Evolutionary conservation across 2,888 invertebrate species (phyloP).

Genomic region (Cosmia trapezina): DNA sequence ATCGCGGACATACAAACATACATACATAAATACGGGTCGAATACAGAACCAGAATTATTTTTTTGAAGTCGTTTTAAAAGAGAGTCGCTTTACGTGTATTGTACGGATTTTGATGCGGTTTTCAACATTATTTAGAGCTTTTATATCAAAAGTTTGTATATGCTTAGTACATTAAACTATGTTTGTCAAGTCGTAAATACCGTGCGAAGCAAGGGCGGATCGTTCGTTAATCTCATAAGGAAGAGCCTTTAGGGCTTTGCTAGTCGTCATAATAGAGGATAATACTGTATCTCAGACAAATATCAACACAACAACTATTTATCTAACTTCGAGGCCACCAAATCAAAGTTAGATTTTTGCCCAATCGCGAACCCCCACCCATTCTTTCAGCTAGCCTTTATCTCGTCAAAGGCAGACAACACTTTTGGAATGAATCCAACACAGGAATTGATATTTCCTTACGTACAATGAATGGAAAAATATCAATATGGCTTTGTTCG

Average conservation of each 20-base stretch:
- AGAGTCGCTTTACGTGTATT: too few relatives aligned
- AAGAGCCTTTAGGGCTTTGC: too few relatives aligned
- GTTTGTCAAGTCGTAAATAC: too few relatives aligned
- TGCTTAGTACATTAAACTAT: too few relatives aligned
- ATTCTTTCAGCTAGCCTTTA: constrained; percentile 55
- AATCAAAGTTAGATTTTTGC: constrained; percentile 38
- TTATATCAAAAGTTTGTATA: too few relatives aligned
- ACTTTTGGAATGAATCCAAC: constrained; percentile 63
- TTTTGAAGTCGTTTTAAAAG: too few relatives aligned
- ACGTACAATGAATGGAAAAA: constrained; percentile 52
- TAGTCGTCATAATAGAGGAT: not conserved
- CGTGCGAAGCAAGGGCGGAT: too few relatives aligned
- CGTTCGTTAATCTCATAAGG: too few relatives aligned
- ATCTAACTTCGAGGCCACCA: constrained; percentile 1
- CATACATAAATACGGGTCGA: too few relatives aligned
- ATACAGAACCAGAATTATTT: too few relatives aligned
- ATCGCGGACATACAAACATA: too few relatives aligned
- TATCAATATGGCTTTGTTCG: constrained; percentile 50
- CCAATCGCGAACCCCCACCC: constrained; percentile 21
- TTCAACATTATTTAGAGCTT: not conserved
- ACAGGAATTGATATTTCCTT: constrained; percentile 63
- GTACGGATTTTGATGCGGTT: not conserved
- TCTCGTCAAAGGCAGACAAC: constrained; percentile 43
- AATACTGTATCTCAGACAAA: not conserved
- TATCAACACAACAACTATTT: not conserved